Percentiles rank a stretch among this genome's conserved stretches.
Evolutionary conservation across 2,113 vertebrate genomes (phyloP).

Genomic region (Cricetomys ansorgei): DNA sequence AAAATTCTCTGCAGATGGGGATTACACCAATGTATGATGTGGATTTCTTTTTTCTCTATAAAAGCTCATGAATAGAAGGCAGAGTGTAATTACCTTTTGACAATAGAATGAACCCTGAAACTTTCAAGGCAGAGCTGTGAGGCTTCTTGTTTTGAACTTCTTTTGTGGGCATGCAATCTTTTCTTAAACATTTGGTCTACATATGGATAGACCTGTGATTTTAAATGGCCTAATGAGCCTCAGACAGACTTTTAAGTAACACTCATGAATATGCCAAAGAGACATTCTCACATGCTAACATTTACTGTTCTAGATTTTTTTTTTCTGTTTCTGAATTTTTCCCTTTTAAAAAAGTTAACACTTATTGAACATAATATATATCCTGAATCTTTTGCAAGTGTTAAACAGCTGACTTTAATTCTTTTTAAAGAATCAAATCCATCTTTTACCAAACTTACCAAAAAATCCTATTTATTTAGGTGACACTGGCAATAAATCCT

Average conservation of each 20-base stretch:
- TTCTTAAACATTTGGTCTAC: constrained; percentile 87
- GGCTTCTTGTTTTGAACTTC: constrained; percentile 69
- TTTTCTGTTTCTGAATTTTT: constrained; percentile 58
- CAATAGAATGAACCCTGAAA: constrained; percentile 65
- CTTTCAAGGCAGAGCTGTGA: constrained; percentile 67
- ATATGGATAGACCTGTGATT: constrained; percentile 85
- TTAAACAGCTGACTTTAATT: constrained; percentile 68
- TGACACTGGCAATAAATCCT: constrained; percentile 59
- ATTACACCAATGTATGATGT: not conserved
- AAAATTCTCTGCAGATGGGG: not conserved
- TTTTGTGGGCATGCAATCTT: constrained; percentile 67
- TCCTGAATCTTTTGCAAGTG: constrained; percentile 65
- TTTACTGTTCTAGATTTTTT: constrained; percentile 54
- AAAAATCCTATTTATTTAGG: constrained; percentile 22
- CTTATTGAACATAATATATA: constrained; percentile 65
- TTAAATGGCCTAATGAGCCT: constrained; percentile 84
- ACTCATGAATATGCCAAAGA: constrained; percentile 78
- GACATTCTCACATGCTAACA: constrained; percentile 78
- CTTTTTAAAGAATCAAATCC: constrained; percentile 57
- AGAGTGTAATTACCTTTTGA: constrained; percentile 59
- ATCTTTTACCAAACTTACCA: constrained; percentile 54
- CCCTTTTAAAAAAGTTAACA: constrained; percentile 66
- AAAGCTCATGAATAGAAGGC: not conserved
- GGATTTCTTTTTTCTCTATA: not conserved
- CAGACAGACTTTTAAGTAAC: constrained; percentile 84